phyloP scores from a whole-genome alignment of 2,888 invertebrate species.

The Brenthis ino region DNA sequence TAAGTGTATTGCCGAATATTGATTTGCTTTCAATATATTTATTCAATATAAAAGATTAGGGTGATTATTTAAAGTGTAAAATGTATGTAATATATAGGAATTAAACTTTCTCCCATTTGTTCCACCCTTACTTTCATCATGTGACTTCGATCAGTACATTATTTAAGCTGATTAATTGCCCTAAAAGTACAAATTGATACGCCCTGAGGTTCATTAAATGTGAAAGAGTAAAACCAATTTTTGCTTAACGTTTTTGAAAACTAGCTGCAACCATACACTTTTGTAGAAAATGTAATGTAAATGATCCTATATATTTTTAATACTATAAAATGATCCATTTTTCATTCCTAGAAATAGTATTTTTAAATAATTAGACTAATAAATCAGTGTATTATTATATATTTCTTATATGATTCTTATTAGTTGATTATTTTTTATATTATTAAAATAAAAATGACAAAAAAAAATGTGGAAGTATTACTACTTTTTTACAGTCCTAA shows the following conservation, averaged over 20 bases:
- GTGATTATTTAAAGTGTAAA: neutral
- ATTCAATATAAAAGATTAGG: neutral
- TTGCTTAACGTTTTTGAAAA: neutral
- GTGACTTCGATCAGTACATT: conserved; percentile 37
- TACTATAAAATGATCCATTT: no score
- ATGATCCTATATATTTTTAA: no score
- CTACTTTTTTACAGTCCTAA: no score
- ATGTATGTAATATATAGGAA: neutral
- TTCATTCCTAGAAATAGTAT: no score
- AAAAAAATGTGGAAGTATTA: no score
- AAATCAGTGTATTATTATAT: no score
- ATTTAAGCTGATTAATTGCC: neutral
- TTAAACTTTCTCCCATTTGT: conserved; percentile 2
- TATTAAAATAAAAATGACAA: no score
- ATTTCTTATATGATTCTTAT: no score
- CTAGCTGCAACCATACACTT: neutral
- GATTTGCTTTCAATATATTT: no score
- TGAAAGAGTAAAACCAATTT: neutral
- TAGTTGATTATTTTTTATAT: no score
- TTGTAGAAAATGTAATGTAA: no score
- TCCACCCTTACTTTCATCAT: conserved; percentile 40
- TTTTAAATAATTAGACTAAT: no score
- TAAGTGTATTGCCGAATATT: conserved; percentile 12
- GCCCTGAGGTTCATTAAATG: neutral
- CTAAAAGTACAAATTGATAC: neutral